Conservation (phyloP, 2,113 vertebrate species). For the Cyrtonyx montezumae region DNA sequence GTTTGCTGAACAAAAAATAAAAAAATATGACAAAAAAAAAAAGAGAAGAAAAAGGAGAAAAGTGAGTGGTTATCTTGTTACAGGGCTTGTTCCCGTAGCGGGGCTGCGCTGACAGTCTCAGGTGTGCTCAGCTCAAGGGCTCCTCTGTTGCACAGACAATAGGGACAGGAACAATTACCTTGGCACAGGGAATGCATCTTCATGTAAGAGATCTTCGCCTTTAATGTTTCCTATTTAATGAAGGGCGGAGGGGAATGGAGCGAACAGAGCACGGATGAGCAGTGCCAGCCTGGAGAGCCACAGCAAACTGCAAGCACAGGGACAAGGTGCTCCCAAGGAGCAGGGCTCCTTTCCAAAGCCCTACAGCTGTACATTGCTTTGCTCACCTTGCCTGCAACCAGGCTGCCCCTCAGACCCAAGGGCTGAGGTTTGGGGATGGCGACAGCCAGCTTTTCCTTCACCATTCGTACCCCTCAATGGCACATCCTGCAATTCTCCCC, state of each 20-base stretch:
- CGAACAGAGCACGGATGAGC: background rate
- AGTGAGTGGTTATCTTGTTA: background rate
- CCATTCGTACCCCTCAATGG: background rate
- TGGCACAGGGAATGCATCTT: background rate
- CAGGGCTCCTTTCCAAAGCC: background rate
- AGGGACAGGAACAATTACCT: conserved; percentile 26
- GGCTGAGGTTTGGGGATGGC: background rate
- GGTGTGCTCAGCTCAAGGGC: conserved; percentile 50
- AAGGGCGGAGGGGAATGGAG: background rate
- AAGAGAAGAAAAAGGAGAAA: background rate
- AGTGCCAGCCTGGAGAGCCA: background rate
- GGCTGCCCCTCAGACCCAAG: background rate
- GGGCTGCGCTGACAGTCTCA: conserved; percentile 23
- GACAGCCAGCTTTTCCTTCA: conserved; percentile 22
- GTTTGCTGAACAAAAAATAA: background rate
- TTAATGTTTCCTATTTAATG: background rate
- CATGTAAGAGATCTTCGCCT: background rate
- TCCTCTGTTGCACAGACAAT: conserved; percentile 43
- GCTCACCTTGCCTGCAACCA: background rate
- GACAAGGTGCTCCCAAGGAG: background rate
- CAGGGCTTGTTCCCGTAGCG: background rate
- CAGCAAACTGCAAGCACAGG: no score
- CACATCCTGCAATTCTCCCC: conserved; percentile 83
- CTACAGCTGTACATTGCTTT: background rate
- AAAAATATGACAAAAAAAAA: background rate